Conservation (phyloP, 2,888 invertebrate species). For the Eupithecia dodoneata region DNA sequence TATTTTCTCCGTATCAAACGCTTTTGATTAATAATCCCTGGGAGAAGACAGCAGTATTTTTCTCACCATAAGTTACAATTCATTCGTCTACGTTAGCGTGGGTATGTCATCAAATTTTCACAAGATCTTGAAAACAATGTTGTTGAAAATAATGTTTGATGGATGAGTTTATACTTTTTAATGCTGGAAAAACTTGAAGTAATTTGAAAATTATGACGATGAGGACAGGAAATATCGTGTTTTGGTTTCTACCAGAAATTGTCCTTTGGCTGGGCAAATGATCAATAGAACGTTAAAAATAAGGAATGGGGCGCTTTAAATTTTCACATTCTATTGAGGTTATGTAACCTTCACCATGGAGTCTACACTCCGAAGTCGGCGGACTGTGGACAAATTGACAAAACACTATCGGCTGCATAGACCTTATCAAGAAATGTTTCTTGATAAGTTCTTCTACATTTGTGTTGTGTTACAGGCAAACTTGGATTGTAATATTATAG, state of each 20-base stretch:
- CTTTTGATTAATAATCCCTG: conserved; percentile 76
- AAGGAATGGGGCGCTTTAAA: no score
- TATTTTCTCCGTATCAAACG: conserved; percentile 75
- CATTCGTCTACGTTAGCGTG: conserved; percentile 68
- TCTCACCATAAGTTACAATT: conserved; percentile 77
- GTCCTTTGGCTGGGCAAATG: neutral
- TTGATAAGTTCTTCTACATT: no score
- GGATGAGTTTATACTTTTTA: conserved; percentile 14
- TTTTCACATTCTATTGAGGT: no score
- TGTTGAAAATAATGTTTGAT: conserved; percentile 39
- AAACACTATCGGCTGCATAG: no score
- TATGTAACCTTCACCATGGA: no score
- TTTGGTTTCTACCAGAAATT: neutral
- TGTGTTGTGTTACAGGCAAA: no score
- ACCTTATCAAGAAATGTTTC: no score
- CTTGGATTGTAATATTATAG: no score
- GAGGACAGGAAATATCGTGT: neutral
- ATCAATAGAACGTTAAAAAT: no score
- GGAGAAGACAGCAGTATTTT: conserved; percentile 73
- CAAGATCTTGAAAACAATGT: conserved; percentile 43
- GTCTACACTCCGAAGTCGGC: no score
- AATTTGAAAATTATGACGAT: neutral
- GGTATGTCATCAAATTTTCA: conserved; percentile 48
- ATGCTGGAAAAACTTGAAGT: conserved; percentile 5
- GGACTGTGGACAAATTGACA: no score